Base-by-base conservation (phyloP, 2,797 vertebrate species). In the Coregonus sp. region DNA sequence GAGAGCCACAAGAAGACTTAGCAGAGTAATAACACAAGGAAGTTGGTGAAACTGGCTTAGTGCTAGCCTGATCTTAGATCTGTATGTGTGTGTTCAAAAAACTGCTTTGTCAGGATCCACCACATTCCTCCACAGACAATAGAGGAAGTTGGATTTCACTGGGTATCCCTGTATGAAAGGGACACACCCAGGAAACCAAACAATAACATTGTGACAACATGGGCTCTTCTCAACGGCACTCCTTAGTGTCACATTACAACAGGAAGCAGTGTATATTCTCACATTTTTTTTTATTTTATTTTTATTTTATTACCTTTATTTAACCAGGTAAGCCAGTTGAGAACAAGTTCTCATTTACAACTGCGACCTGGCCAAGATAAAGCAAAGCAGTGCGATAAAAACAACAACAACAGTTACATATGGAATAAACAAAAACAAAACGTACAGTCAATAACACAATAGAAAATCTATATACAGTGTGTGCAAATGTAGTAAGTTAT, bases 71-170 rank as follows among this genome's bases (percentile, higher is more conserved):
- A 14, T 66, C 63, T 11, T 29, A 31, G 20, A 12, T 47, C 18
- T 70, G 37, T 40, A 37, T 47, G 11, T 40, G 68, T 47, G 11
- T 47, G 18, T 72, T 71, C 31, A 75, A 69, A 78, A 77, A 75
- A 66, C 77, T 52, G 75, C 70, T 70, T 47, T 66, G 52, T 80
- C 79, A 76, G 81, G 84, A 81, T 81, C 78, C 25, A 67, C 75
- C 25, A 72, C 81, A 83, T 85, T 85, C 84, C 75, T 51, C 25
- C 29, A 35, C 70, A 76, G 40, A 83, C 70, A 75, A 79, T 72
- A 68, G 71, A 31, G 66, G 66, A 65, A 79, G 76, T 77, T 20
- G 54, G 5, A 18, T 59, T 1, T 79, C 73, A 73, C 79, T 82
- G 80, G 80, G 78, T 20, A 5, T 51, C 40, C 25, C 33, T 31